phyloP scores from a whole-genome alignment of 2,797 vertebrate species.

The Acipenser ruthenus region DNA sequence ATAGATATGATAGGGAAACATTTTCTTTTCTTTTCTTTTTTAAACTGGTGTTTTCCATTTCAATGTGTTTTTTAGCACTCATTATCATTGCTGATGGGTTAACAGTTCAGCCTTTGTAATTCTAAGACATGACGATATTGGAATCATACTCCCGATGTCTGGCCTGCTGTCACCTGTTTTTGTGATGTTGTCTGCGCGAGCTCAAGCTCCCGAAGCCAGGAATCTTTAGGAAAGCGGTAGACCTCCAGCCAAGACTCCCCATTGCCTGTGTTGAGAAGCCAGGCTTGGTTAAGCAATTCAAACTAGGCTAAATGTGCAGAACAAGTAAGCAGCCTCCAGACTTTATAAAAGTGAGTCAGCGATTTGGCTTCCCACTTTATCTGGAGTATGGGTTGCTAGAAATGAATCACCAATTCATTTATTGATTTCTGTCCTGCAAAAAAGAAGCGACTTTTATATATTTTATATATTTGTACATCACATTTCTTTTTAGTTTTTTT shows the following conservation, averaged over 20 bases:
- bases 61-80: no score
- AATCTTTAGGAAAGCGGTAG: constrained; percentile 67
- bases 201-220: constrained; percentile 70
- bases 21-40: no score
- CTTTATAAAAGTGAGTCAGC: background rate
- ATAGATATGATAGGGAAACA: background rate
- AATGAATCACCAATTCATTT: background rate
- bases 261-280: constrained; percentile 53
- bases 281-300: constrained; percentile 30
- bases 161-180: constrained; percentile 31
- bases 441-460: no score
- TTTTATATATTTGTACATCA: no score
- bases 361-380: background rate
- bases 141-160: background rate
- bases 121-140: background rate
- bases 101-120: background rate
- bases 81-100: background rate
- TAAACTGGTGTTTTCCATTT: no score
- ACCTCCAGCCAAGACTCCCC: constrained; percentile 72
- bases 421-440: no score
- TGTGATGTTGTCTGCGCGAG: constrained; percentile 18
- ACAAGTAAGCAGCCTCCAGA: background rate
- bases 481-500: no score
- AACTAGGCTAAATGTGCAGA: background rate
- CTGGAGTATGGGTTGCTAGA: background rate